Base-by-base conservation (phyloP, 2,113 vertebrate genomes). In the Copsychus sechellarum region DNA sequence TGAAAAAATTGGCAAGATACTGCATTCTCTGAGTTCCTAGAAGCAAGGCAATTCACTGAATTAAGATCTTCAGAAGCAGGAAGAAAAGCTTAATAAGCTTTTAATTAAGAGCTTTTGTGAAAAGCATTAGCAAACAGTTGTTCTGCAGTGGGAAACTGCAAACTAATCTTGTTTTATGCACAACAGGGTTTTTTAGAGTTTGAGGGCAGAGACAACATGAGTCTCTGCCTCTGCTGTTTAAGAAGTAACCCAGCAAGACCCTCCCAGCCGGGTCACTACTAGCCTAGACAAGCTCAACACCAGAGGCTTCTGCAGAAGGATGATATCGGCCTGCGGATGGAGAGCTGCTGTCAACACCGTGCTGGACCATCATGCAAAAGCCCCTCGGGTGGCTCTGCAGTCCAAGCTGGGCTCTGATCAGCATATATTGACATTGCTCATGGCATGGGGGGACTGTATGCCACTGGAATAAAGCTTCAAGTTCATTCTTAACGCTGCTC, bases 391-490 rank as follows among this genome's bases (percentile, higher is more conserved):
- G 0, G 24, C 54, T 20, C 8, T 5, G 29, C 21, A 43, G 58
- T 7, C 31, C 62, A 22, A 4, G 10, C 16, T 17, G 28, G 42
- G 62, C 57, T 65, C 9, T 56, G 8, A 47, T 43, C 28, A 47
- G 33, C 40, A 11, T 8, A 17, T 15, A 15, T 1, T 43, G 36
- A n/a, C 45, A 43, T 36, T 23, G 34, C 4, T 29, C 5, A 2
- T 3, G 40, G 13, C 23, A 40, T 1, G 6, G 11, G 9, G 29
- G 7, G 11, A 69, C 77, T 0, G 4, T 9, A 57, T 12, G 31
- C 36, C 54, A 54, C 38, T 2, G 42, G 47, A 31, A 50, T 54
- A 73, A 53, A 82, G 54, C 74, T 43, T 47, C 57, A 69, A 31
- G 57, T 40, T 79, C 19, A 4, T 60, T 78, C 72, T 29, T 29